Evolutionary conservation across 2,113 vertebrate genomes (phyloP), one percentile per base, ranked within the genome.

Genomic region (Phasianus colchicus): DNA sequence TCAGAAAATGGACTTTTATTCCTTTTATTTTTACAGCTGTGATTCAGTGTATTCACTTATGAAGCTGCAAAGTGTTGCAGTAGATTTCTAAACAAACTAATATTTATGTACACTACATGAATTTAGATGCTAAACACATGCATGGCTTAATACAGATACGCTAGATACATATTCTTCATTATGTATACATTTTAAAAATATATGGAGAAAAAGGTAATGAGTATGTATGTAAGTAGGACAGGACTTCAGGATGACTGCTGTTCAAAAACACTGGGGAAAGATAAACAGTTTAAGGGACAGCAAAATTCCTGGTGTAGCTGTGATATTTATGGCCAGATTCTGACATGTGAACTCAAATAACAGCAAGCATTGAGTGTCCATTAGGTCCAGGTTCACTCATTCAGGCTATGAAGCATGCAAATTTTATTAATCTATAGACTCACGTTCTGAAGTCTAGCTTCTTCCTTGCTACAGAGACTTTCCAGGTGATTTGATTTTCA

Each of bases 1-100:
- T 61, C 66, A 89, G 57, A 82, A 87, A 92, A 85, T 54, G n/a
- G 58, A 89, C 82, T 88, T 92, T 66, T 76, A 81, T 90, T 92
- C 60, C 36, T 58, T 61, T 85, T 92, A 83, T 91, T 92, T 89
- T 90, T 84, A 63, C 72, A 91, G 79, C 80, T 91, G 85, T 60
- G 48, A 54, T 65, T 89, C 43, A 27, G 43, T 48, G 48, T 82
- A 55, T 30, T 87, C 63, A 55, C 0, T 84, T 70, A 65, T 10
- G 13, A 72, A 79, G 36, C 30, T 76, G 78, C 40, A 73, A 88
- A 2, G 0, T 0, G 2, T 29, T 87, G 45, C 50, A 60, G 34
- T 69, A 5, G 65, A 63, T 87, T 86, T 91, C 66, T 88, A 86
- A 88, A 92, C 67, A 88, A 88, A 48, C 11, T 9, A 72, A 16